Base-by-base conservation (phyloP, 2,113 vertebrate genomes). In the Larimichthys polyactis region DNA sequence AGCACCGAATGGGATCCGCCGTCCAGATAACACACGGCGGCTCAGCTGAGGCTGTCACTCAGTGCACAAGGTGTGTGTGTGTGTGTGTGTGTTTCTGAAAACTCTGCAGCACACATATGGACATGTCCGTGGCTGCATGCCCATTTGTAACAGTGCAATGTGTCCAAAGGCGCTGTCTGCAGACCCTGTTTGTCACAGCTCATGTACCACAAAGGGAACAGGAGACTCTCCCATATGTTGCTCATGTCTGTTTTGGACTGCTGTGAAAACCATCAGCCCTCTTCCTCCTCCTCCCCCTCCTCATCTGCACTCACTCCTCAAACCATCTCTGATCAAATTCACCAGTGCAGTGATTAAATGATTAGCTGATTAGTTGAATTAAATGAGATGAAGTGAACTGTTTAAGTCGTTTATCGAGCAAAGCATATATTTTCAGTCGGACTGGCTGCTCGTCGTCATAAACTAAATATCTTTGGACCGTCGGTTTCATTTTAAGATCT, bases 161-260 rank as follows among this genome's bases (percentile, higher is more conserved):
- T 80, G 79, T 83, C 76, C 40, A 48, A 68, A 59, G 67, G 79
- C 8, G 3, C 49, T 43, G 49, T 75, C 71, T 75, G 69, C 80
- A 70, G 79, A 71, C 72, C 77, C 7, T 66, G 74, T 91, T 78
- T 87, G 84, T 86, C 68, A 85, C 88, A 84, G 88, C 71, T 85
- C 82, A 69, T 83, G 82, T 36, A 16, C 75, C 82, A 85, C 76
- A 63, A 78, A 87, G 75, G 55, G 69, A 85, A 5, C 81, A 70
- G 83, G 78, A 79, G 86, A 91, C 29, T 6, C 17, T 46, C 19
- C 46, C 86, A 83, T 87, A 79, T 90, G 88, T 15, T 32, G 44
- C 64, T 67, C 48, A 3, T 71, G 75, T 73, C 68, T 68, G 63
- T 7, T 36, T 59, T 44, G 66, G 67, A 46, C 36, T 46, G 32